Base-by-base conservation (phyloP, 2,797 vertebrate genomes). In the Semotilus atromaculatus region DNA sequence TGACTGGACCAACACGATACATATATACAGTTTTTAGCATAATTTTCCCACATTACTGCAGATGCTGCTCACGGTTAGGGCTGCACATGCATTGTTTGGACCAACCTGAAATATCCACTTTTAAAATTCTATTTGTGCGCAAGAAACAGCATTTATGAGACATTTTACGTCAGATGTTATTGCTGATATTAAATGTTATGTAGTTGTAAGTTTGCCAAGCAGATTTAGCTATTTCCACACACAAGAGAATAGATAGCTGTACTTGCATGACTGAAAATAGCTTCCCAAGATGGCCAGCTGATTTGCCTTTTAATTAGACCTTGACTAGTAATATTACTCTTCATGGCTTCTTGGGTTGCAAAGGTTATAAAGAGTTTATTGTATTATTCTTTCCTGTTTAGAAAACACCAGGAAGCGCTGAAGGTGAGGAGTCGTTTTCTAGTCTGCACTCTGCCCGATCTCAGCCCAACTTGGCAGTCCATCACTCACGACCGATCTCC, bases 361-460 rank as follows among this genome's bases (percentile, higher is more conserved):
- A 53, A 74, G 1, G 5, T 14, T n/a, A 3, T 74, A 36, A 74
- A 13, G 19, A 14, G 31, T 21, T 16, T 21, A 2, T 64, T 64
- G 64, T 62, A 1, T 62, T 62, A 1, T 62, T 9, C 4, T 19
- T 66, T 19, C n/a, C 48, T 80, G 38, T 74, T 23, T 76, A 96
- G 94, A 97, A 96, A 90, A 92, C 94, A 1, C 85, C 92, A 1
- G 93, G 96, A 1, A 14, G 85, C 0, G 87, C 89, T 21, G 93
- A 95, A 7, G 89, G 75, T 0, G 89, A 91, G 1, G 90, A 94
- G 1, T 96, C 96, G 3, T 97, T 96, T 93, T 93, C 93, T 84
- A 97, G 95, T 86, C 34, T 96, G 3, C 89, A 93, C 2, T 91
- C 94, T 0, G 89, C 95, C 19, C 90, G 79, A 29, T 95, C 96